Evolutionary conservation across 2,888 invertebrate species (phyloP), one percentile per base, ranked within the genome.

Genomic region (Cheilosia scutellata): DNA sequence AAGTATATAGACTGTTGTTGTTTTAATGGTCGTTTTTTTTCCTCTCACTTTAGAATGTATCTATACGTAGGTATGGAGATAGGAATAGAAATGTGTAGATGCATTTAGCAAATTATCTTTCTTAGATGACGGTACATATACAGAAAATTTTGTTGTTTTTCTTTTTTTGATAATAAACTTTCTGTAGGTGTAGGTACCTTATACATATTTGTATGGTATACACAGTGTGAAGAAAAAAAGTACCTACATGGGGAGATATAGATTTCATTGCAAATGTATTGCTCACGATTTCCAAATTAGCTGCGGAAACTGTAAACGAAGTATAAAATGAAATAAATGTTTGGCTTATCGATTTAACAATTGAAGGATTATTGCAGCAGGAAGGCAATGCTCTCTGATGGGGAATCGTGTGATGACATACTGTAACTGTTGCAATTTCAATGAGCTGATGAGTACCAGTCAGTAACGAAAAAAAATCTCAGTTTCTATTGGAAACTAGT

Each of bases 281-380:
- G 37, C 29, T 68, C 40, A 44, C 29, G 53, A 58, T 70, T 57
- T 25, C 44, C 3, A n/a, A 47, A 44, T 57, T 47, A 58, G 63
- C n/a, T 44, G 13, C 33, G 47, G 37, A 53, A 44, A 5, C 31
- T 27, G 40, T n/a, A 16, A 70, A 42, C 42, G 33, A 65, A 47
- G 49, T 66, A 60, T 13, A 33, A 57, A 74, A 60, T 66, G 42
- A 33, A 79, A 51, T 62, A 27, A 31, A 71, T 55, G 40, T 49
- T 60, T 75, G 70, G 70, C 65, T 62, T 80, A 84, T 80, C 80
- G 80, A 75, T 84, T 84, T 71, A 84, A 80, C 84, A 84, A 55
- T 80, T 80, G 74, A 74, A 84, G 70, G 75, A 75, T 70, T 76
- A 55, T 65, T 63, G 37, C 37, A 37, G 11, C 37, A 11, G 37